A percentile compares a stretch with the other conserved stretches of the same genome.
Conservation (phyloP, 2,888 invertebrate genomes). For the Creontiades dilutus region DNA sequence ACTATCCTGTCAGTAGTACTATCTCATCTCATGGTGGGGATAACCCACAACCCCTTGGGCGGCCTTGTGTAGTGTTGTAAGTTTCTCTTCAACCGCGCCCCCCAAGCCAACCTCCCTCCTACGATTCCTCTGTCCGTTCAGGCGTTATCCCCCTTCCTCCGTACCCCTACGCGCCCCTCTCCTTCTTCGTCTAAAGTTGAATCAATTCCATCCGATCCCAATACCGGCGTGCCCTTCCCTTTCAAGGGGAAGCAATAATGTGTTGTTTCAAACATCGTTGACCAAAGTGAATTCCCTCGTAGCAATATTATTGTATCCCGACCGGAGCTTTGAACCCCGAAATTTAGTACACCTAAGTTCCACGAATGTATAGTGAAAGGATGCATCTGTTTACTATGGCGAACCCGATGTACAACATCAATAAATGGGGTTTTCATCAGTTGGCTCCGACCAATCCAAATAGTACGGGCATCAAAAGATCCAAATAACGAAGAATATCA, state of each 20-base stretch:
- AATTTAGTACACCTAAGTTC: too few relatives aligned
- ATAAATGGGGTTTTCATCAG: too few relatives aligned
- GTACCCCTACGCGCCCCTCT: not conserved
- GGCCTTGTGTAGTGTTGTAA: slow-evolving; percentile 5
- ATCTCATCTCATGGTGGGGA: not conserved
- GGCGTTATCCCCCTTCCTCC: not conserved
- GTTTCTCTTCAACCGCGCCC: slow-evolving; percentile 28
- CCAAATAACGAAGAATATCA: too few relatives aligned
- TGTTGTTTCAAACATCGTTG: slow-evolving; percentile 63
- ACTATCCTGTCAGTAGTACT: not conserved
- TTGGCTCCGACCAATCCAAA: too few relatives aligned
- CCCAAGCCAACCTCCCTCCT: not conserved
- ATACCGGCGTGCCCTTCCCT: not conserved
- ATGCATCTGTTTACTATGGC: too few relatives aligned
- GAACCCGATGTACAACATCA: too few relatives aligned
- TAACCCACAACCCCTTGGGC: not conserved
- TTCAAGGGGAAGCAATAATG: slow-evolving; percentile 57
- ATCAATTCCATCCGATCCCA: slow-evolving; percentile 55
- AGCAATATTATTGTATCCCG: not conserved
- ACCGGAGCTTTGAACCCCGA: not conserved
- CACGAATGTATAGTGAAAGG: too few relatives aligned
- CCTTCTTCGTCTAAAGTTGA: slow-evolving; percentile 12
- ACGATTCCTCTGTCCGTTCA: not conserved
- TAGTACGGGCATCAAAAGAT: too few relatives aligned
- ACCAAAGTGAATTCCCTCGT: slow-evolving; percentile 58